Percentiles rank a stretch among this genome's conserved stretches.
These are phyloP conservation scores for Caerostris darwini DNA, from an alignment of 1,140 invertebrate species.

Conservation along the genomic window DNA sequence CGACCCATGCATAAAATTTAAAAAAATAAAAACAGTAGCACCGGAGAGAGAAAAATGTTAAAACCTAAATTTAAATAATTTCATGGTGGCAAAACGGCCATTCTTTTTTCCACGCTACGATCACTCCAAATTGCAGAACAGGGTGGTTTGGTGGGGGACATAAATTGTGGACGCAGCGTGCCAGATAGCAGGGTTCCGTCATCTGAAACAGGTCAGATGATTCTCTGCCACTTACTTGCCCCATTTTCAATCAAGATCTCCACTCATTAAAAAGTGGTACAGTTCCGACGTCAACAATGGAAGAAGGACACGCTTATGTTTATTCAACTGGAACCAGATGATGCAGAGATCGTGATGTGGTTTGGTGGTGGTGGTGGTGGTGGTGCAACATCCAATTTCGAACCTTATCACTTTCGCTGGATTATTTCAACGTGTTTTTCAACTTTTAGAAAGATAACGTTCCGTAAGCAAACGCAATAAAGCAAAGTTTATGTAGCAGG, in stretches of 20 bases:
- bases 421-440: not conserved
- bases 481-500: no score
- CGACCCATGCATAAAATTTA: no score
- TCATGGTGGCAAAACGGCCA: not conserved
- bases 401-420: constrained; percentile 13
- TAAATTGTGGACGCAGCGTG: not conserved
- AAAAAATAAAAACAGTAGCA: not conserved
- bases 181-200: not conserved
- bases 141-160: not conserved
- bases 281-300: constrained; percentile 30
- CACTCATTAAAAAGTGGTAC: constrained; percentile 12
- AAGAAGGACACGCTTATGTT: constrained; percentile 52
- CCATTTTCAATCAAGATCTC: constrained; percentile 36
- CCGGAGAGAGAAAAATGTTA: not conserved
- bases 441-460: no score
- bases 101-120: not conserved
- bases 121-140: not conserved
- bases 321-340: constrained; percentile 30
- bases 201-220: constrained; percentile 39
- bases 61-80: not conserved
- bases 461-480: no score
- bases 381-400: not conserved
- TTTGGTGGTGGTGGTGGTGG: not conserved
- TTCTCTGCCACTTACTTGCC: constrained; percentile 33
- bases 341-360: not conserved